Conservation (phyloP, 2,797 vertebrate genomes). For the Dryobates pubescens region DNA sequence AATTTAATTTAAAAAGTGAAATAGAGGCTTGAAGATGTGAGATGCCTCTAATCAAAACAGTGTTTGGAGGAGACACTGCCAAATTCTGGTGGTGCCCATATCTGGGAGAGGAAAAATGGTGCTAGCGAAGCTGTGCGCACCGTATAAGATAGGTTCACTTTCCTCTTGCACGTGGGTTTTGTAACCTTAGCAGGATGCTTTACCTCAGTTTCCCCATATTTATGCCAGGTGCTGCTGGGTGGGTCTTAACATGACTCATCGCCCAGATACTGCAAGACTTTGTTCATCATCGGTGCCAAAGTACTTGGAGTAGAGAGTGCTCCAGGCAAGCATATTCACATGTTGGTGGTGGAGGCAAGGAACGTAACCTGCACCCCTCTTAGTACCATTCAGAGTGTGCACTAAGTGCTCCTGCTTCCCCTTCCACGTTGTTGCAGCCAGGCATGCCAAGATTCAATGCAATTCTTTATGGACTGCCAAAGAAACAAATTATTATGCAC, state of each 20-base stretch:
- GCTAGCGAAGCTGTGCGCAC: neutral
- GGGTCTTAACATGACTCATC: neutral
- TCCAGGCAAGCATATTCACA: neutral
- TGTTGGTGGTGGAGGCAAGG: neutral
- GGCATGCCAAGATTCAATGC: constrained; percentile 4
- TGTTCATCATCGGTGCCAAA: neutral
- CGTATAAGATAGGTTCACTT: neutral
- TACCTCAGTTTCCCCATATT: neutral
- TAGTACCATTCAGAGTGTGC: neutral
- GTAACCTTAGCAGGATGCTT: neutral
- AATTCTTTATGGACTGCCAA: constrained; percentile 66
- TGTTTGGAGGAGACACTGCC: neutral
- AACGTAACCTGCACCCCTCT: neutral
- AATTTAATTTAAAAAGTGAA: neutral
- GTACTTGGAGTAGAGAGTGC: neutral
- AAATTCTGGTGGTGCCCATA: neutral
- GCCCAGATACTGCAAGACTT: neutral
- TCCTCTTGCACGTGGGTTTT: neutral
- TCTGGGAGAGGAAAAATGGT: neutral
- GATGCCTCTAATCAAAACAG: neutral
- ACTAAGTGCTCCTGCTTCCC: neutral
- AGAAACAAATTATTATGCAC: constrained; percentile 71
- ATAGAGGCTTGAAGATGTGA: neutral
- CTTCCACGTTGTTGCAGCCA: neutral
- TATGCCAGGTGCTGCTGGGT: neutral